Percentiles rank a stretch among this genome's conserved stretches.
Conservation (phyloP, 1,140 invertebrate genomes). For the Cyrtorhinus lividipennis region DNA sequence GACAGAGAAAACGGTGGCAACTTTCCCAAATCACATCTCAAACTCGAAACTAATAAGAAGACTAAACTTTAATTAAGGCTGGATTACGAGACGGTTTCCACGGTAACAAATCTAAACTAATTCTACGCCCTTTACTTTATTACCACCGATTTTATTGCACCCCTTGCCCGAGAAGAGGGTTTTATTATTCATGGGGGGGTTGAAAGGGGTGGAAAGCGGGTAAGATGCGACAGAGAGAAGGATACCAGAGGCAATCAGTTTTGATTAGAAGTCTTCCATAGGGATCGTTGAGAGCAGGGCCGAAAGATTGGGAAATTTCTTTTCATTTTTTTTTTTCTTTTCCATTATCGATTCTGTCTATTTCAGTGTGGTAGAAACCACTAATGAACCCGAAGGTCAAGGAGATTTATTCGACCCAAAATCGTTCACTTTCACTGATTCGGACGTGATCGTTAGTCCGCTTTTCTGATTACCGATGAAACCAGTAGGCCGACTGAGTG, state of each 20-base stretch:
- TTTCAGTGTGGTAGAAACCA: too few relatives aligned
- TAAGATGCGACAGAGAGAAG: neutral
- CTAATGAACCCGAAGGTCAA: too few relatives aligned
- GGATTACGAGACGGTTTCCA: slow-evolving; percentile 5
- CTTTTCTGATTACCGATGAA: too few relatives aligned
- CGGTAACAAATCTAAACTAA: slow-evolving; percentile 5
- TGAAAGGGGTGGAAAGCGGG: neutral
- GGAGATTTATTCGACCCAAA: too few relatives aligned
- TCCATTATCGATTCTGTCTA: too few relatives aligned
- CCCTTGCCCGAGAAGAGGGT: neutral
- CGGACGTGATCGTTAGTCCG: too few relatives aligned
- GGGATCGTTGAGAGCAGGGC: too few relatives aligned
- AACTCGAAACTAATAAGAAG: slow-evolving; percentile 10
- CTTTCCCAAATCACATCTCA: slow-evolving; percentile 1
- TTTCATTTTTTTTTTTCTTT: too few relatives aligned
- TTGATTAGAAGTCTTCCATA: neutral
- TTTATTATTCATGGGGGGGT: slow-evolving; percentile 1
- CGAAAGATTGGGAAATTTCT: too few relatives aligned
- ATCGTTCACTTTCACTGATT: too few relatives aligned
- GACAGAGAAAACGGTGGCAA: neutral
- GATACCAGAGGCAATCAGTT: neutral
- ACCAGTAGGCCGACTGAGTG: too few relatives aligned
- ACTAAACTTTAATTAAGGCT: slow-evolving; percentile 2
- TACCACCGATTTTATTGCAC: neutral
- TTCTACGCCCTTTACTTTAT: slow-evolving; percentile 1